Evolutionary conservation across 2,797 vertebrate species (phyloP).

Genomic region (Coreius guichenoti): DNA sequence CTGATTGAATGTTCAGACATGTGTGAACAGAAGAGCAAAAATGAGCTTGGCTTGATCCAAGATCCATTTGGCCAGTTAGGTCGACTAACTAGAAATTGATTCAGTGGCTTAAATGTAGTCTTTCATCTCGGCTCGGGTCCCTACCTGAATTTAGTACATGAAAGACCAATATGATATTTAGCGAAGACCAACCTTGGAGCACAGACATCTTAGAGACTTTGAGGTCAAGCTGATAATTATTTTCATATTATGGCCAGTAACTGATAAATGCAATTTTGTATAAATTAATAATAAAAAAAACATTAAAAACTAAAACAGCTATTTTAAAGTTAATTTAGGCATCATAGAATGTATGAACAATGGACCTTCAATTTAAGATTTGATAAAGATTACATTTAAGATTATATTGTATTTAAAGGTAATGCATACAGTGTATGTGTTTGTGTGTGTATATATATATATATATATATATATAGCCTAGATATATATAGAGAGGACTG

Average conservation of each 20-base stretch:
- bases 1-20: slow-evolving; percentile 35
- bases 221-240: background rate
- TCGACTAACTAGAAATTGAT: slow-evolving; percentile 39
- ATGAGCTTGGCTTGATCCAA: slow-evolving; percentile 24
- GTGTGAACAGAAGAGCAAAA: slow-evolving; percentile 21
- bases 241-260: background rate
- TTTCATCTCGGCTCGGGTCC: slow-evolving; percentile 19
- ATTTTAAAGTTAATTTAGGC: background rate
- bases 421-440: too few relatives aligned
- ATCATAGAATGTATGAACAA: background rate
- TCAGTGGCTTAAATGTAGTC: slow-evolving; percentile 7
- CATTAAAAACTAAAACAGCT: background rate
- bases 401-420: background rate
- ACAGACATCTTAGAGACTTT: background rate
- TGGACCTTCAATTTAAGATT: background rate
- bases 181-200: slow-evolving; percentile 14
- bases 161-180: background rate
- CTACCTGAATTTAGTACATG: slow-evolving; percentile 28
- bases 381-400: background rate
- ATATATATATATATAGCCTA: too few relatives aligned
- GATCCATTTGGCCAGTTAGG: slow-evolving; percentile 28
- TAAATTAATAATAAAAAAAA: background rate
- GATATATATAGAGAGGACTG: too few relatives aligned
- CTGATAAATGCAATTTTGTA: background rate
- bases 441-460: too few relatives aligned